Evolutionary conservation across 2,797 vertebrate species (phyloP), one percentile per base, ranked within the genome.

Genomic region (Sus cebifrons): DNA sequence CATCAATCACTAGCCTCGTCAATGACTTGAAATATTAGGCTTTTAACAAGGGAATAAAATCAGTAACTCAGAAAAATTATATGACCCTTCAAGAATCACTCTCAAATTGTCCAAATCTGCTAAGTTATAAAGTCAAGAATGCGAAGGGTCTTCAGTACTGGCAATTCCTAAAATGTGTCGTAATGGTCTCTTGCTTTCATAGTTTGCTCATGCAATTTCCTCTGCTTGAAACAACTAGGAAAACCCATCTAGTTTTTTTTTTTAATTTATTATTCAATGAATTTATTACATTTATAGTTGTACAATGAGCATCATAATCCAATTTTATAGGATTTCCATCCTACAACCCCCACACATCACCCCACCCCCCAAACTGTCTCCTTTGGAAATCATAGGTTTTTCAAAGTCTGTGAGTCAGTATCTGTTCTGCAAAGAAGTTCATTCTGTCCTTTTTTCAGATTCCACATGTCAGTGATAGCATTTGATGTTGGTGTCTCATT

Each of bases 51-150:
- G 68, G 13, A 94, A 71, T 83, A 89, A 78, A 86, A 95, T 29
- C 18, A 89, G 18, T 89, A 96, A 88, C 13, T 86, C 16, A 74
- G 32, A 86, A 97, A 89, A 92, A 78, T 36, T 84, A 68, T 5
- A 70, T 52, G 44, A 68, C 9, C 44, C 36, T 92, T 88, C 40
- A 71, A 88, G n/a, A 2, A 64, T 58, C 58, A 94, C 14, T 85
- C 27, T 74, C 49, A 97, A 92, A 58, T 1, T 81, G 36, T 79
- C n/a, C 64, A 96, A 90, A 96, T 77, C 40, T 71, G 32, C 0
- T 79, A 86, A 89, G 40, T 73, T 60, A 89, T 23, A 91, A 93
- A 91, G 77, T 44, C 23, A 91, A 92, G 56, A 90, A 93, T 65
- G 27, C 52, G 90, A 79, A 8, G 18, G 8, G 32, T 74, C 70